A percentile compares a stretch with the other conserved stretches of the same genome.
Conservation (phyloP, 1,140 invertebrate species). For the Apocrypta bakeri region DNA sequence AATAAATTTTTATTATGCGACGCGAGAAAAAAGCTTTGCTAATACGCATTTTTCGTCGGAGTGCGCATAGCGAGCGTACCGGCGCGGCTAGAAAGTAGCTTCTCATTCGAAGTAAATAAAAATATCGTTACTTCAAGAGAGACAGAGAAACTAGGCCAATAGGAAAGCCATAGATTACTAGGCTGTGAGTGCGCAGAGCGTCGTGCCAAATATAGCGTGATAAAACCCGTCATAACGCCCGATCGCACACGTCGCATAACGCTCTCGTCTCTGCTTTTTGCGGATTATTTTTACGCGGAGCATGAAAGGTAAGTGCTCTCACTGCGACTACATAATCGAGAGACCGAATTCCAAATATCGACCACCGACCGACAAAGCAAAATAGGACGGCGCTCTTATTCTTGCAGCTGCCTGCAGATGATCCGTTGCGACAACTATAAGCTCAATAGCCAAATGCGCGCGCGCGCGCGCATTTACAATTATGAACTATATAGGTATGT, state of each 20-base stretch:
- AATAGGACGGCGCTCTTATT: constrained; percentile 44
- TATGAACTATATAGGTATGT: constrained; percentile 44
- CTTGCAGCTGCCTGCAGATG: constrained; percentile 61
- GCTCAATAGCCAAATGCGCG: background rate
- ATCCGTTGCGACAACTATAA: constrained; percentile 62
- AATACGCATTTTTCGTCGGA: background rate
- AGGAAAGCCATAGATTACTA: background rate
- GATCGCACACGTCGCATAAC: constrained; percentile 38
- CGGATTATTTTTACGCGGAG: constrained; percentile 44
- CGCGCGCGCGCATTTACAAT: constrained; percentile 53
- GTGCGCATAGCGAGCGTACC: background rate
- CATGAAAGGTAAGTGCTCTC: background rate
- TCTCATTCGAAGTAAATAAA: background rate
- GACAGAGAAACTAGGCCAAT: background rate
- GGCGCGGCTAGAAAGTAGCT: background rate
- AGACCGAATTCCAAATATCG: constrained; percentile 5
- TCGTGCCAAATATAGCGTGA: constrained; percentile 42
- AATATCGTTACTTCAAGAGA: background rate
- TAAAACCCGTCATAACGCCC: constrained; percentile 15
- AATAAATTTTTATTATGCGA: constrained; percentile 44
- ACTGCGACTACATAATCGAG: constrained; percentile 1
- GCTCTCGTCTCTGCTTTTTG: background rate
- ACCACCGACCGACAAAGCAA: constrained; percentile 48
- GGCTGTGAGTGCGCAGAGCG: too few species aligned
- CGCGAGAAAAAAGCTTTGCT: background rate